phyloP scores from a whole-genome alignment of 2,888 invertebrate species.

The Drosophila mercatorum region DNA sequence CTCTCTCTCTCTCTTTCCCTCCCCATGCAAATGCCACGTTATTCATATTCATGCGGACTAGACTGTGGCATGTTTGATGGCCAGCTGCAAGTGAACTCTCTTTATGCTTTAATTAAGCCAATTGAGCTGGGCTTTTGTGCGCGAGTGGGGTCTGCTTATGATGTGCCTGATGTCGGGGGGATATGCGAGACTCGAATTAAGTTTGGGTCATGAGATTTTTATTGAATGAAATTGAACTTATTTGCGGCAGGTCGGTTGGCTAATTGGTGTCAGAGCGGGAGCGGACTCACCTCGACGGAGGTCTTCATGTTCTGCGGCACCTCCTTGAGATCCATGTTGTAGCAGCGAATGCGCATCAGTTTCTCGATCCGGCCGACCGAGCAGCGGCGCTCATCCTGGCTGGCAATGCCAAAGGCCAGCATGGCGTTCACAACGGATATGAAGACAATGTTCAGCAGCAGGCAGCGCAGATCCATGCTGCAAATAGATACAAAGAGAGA shows the following conservation, averaged over 20 bases:
- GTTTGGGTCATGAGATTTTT: constrained; percentile 58
- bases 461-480: constrained; percentile 74
- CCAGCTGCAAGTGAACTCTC: constrained; percentile 60
- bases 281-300: constrained; percentile 82
- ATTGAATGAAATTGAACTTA: constrained; percentile 69
- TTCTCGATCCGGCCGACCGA: constrained; percentile 80
- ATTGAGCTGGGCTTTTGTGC: constrained; percentile 49
- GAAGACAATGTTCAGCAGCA: constrained; percentile 67
- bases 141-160: constrained; percentile 6
- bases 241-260: background rate
- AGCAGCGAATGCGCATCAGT: constrained; percentile 81
- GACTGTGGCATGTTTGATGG: constrained; percentile 28
- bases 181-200: constrained; percentile 51
- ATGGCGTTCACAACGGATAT: constrained; percentile 61
- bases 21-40: constrained; percentile 2
- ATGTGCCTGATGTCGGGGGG: constrained; percentile 12
- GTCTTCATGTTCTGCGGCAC: constrained; percentile 83
- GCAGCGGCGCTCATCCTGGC: constrained; percentile 80
- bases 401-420: constrained; percentile 77
- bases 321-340: constrained; percentile 83
- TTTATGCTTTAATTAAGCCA: constrained; percentile 80
- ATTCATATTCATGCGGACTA: constrained; percentile 25
- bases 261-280: constrained; percentile 24
- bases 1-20: too few relatives aligned
- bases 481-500: constrained; percentile 25